Base-by-base conservation (phyloP, 2,797 vertebrate species). In the Lates japonicus region DNA sequence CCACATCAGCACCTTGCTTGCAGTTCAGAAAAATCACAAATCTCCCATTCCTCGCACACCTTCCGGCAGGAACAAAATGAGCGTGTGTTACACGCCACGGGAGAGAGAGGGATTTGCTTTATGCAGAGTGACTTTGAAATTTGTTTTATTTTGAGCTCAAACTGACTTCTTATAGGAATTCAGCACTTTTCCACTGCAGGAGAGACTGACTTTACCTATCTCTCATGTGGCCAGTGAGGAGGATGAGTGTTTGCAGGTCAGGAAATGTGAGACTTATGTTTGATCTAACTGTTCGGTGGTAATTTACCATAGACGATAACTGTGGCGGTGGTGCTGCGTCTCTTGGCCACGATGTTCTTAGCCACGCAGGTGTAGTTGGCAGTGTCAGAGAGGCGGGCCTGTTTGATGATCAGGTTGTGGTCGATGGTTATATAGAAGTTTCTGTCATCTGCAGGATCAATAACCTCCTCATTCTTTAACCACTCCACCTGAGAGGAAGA, bases 391-490 rank as follows among this genome's bases (percentile, higher is more conserved):
- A 99, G 97, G 0, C 98, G 97, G 13, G 98, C 97, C 93, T 99
- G 98, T 88, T 99, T 99, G 91, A 99, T 99, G 94, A 99, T 99
- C 87, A 99, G 95, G 90, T 99, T 99, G 94, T 99, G 97, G 91
- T 99, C 98, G 3, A 99, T 98, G 83, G 98, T 99, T 91, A 99
- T 99, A 90, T 99, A 99, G 94, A 99, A 99, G 93, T 99, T 99
- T 31, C 97, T 93, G 91, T 99, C 98, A 68, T 98, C 97, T 0
- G 97, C 96, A 0, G 98, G 98, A 88, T 99, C 97, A 2, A 99
- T 99, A 37, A 99, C 91, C 60, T 99, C 98, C 93, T 99, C 98
- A 0, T 99, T 99, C 91, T 98, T 99, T 81, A 99, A 88, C 98
- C 98, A 99, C 88, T 99, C 98, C 89, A 99, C 98, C 98, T 99